Conservation (phyloP, 2,113 vertebrate genomes). For the Oxyruncus cristatus region DNA sequence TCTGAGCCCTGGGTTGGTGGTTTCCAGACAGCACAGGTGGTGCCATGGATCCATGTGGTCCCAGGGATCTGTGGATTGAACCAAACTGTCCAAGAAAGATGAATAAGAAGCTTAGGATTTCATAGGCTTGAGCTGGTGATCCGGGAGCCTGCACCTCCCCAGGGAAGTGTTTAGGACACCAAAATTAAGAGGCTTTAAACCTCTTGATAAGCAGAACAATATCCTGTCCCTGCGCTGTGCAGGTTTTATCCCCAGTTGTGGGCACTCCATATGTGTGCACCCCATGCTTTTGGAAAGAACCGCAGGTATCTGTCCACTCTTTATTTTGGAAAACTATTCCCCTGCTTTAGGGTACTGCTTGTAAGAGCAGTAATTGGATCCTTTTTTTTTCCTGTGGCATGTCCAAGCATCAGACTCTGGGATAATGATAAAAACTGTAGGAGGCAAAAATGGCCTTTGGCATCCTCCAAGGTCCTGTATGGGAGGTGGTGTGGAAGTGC, state of each 20-base stretch:
- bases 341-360: background rate
- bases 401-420: background rate
- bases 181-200: background rate
- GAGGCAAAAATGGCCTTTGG: background rate
- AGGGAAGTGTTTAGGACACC: background rate
- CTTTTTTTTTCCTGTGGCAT: background rate
- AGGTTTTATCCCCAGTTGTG: background rate
- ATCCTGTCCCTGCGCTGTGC: background rate
- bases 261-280: rapidly evolving
- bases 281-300: background rate
- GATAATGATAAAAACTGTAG: background rate
- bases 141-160: background rate
- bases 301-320: background rate
- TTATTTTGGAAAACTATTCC: background rate
- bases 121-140: background rate
- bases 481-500: background rate
- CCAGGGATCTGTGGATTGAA: background rate
- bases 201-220: background rate
- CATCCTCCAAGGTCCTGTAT: background rate
- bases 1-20: background rate
- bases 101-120: background rate
- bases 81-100: background rate
- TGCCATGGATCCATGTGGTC: rapidly evolving
- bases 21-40: background rate
- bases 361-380: background rate